Percentiles rank a stretch among this genome's conserved stretches.
These are phyloP conservation scores for Uromys caudimaculatus DNA, from an alignment of 2,797 vertebrate genomes.

Conservation along the genomic window DNA sequence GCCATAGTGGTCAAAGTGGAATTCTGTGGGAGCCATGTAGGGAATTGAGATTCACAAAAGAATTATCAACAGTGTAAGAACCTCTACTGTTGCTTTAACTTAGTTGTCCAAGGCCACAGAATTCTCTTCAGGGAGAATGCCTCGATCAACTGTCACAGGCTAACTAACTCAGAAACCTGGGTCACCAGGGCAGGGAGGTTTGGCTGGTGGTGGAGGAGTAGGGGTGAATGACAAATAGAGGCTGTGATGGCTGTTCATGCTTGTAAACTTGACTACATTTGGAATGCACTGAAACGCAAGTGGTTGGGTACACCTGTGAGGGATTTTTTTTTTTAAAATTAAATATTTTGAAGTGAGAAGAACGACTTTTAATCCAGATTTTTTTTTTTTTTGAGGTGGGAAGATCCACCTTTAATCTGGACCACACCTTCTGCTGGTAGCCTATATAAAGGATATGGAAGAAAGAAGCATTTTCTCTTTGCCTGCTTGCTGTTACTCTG, in stretches of 20 bases:
- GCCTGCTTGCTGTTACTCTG: neutral
- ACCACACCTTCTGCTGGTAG: neutral
- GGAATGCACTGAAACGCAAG: neutral
- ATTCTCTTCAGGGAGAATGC: neutral
- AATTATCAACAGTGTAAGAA: neutral
- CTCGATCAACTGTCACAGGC: neutral
- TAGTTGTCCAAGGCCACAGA: neutral
- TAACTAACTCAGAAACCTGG: neutral
- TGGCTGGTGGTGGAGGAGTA: too few species aligned
- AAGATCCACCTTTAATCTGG: neutral
- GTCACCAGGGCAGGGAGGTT: neutral
- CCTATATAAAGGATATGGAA: neutral
- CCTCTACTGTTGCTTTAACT: neutral
- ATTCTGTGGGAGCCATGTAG: neutral
- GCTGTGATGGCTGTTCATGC: neutral
- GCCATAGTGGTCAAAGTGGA: neutral
- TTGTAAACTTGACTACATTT: neutral
- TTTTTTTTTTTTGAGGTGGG: neutral
- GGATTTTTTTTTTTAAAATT: neutral
- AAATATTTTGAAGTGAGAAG: neutral
- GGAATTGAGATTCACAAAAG: neutral
- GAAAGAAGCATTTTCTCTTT: neutral
- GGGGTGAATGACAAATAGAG: neutral
- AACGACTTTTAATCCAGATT: neutral
- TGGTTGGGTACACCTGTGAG: neutral